phyloP scores from a whole-genome alignment of 2,113 vertebrate species.

The Chascanopsetta lugubris region DNA sequence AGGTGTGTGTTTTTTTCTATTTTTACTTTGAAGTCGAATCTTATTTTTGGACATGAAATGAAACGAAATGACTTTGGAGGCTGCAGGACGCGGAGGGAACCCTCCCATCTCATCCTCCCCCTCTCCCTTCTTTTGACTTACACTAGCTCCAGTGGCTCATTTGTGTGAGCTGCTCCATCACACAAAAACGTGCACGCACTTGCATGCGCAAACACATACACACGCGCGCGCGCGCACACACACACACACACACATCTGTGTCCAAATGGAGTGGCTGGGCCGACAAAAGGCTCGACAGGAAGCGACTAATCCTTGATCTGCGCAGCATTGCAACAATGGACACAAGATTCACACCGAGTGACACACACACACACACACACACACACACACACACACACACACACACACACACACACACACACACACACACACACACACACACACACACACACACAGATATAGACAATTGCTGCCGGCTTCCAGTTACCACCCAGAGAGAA shows the following conservation, averaged over 20 bases:
- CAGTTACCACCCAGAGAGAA: constrained; percentile 67
- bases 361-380: constrained; percentile 22
- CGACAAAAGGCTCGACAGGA: constrained; percentile 82
- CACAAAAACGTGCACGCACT: constrained; percentile 31
- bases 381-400: constrained; percentile 12
- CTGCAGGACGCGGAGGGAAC: constrained; percentile 13
- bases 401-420: constrained; percentile 53
- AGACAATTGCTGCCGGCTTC: constrained; percentile 64
- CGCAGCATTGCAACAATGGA: constrained; percentile 76
- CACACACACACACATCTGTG: constrained; percentile 64
- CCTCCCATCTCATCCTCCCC: constrained; percentile 61
- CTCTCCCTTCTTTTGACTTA: constrained; percentile 68
- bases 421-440: constrained; percentile 7
- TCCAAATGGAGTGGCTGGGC: constrained; percentile 78
- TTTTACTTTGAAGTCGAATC: neutral
- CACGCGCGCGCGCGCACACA: constrained; percentile 33
- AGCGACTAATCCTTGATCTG: constrained; percentile 83
- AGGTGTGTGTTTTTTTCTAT: constrained; percentile 17
- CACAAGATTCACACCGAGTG: constrained; percentile 56
- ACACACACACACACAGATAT: constrained; percentile 33
- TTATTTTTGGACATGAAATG: constrained; percentile 11
- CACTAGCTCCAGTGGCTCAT: constrained; percentile 65
- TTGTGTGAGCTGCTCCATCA: constrained; percentile 51
- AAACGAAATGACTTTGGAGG: constrained; percentile 13
- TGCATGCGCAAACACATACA: constrained; percentile 38